These are phyloP conservation scores for Psylliodes chrysocephalus DNA, from an alignment of 2,888 invertebrate genomes.

Conservation along the genomic window DNA sequence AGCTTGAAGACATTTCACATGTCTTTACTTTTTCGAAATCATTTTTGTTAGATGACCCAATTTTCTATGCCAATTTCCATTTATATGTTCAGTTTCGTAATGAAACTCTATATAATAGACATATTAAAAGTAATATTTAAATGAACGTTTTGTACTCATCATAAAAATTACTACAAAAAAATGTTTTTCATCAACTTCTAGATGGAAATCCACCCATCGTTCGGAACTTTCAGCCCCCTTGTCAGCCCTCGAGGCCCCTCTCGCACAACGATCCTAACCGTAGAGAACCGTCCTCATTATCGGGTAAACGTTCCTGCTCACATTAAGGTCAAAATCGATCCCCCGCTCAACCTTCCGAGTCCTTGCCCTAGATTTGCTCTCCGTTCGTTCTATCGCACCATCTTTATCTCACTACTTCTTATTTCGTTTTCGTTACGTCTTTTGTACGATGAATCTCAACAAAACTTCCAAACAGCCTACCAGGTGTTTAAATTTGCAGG, in stretches of 20 bases:
- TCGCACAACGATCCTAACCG: neutral
- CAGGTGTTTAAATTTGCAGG: neutral
- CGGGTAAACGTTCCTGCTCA: slow-evolving; percentile 22
- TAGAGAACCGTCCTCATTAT: slow-evolving; percentile 21
- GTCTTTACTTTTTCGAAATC: no score
- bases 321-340: slow-evolving; percentile 41
- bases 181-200: slow-evolving; percentile 2
- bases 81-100: no score
- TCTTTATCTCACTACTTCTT: neutral
- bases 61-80: no score
- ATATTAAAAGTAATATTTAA: no score
- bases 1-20: no score
- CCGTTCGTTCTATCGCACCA: neutral
- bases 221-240: slow-evolving; percentile 1
- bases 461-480: neutral
- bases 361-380: slow-evolving; percentile 47
- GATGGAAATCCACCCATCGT: neutral
- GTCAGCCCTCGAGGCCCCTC: neutral
- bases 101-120: no score
- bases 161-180: neutral
- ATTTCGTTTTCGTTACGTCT: neutral
- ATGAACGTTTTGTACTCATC: neutral
- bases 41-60: no score
- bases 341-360: slow-evolving; percentile 37
- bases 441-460: no score